Evolutionary conservation across 2,113 vertebrate genomes (phyloP).

Genomic region (Hippocampus comes): DNA sequence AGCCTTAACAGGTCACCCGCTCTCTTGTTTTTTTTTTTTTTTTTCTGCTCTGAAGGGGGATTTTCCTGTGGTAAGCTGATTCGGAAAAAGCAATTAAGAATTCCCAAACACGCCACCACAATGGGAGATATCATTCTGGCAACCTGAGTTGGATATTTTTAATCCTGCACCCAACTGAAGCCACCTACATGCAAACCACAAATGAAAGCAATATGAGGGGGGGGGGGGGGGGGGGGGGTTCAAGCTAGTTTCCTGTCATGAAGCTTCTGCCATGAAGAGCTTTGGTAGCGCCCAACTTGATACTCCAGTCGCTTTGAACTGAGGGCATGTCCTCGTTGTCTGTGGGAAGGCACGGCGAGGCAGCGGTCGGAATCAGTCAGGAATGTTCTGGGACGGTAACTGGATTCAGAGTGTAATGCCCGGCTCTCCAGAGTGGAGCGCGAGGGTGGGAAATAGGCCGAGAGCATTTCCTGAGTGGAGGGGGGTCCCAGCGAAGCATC

Average conservation of each 20-base stretch:
- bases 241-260: slow-evolving; percentile 67
- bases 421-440: slow-evolving; percentile 62
- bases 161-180: slow-evolving; percentile 62
- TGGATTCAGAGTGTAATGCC: slow-evolving; percentile 65
- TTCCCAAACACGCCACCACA: slow-evolving; percentile 73
- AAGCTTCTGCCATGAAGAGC: slow-evolving; percentile 65
- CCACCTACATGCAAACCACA: slow-evolving; percentile 65
- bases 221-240: slow-evolving; percentile 40
- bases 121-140: slow-evolving; percentile 68
- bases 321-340: slow-evolving; percentile 60
- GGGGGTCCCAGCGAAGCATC: slow-evolving; percentile 76
- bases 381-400: slow-evolving; percentile 71
- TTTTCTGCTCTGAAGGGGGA: slow-evolving; percentile 65
- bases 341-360: slow-evolving; percentile 63
- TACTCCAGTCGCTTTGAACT: slow-evolving; percentile 59
- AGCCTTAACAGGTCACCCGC: slow-evolving; percentile 63
- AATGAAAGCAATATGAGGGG: slow-evolving; percentile 49
- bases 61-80: slow-evolving; percentile 72
- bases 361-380: slow-evolving; percentile 67
- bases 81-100: slow-evolving; percentile 77
- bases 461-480: slow-evolving; percentile 72
- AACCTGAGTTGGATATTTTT: slow-evolving; percentile 71
- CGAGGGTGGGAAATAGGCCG: slow-evolving; percentile 74
- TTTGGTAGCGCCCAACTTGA: slow-evolving; percentile 64
- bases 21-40: slow-evolving; percentile 43